Conservation (phyloP, 2,888 invertebrate species). For the Caradrina clavipalpis region DNA sequence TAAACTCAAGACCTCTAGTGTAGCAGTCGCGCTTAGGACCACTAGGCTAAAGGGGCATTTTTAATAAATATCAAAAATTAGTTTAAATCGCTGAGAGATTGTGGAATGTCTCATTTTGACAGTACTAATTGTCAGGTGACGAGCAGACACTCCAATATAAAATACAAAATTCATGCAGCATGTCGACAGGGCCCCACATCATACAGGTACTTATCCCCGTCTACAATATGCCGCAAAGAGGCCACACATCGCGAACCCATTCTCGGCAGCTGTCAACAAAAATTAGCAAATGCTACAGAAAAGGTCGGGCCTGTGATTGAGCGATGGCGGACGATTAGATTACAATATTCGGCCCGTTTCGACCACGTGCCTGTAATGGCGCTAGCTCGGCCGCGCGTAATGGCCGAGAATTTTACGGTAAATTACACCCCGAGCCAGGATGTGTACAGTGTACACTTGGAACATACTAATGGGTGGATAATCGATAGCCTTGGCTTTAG, state of each 20-base stretch:
- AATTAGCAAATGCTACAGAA: conserved; percentile 47
- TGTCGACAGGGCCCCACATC: neutral
- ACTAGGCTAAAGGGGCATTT: too few relatives aligned
- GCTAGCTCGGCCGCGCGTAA: conserved; percentile 11
- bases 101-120: too few relatives aligned
- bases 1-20: too few relatives aligned
- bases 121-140: too few relatives aligned
- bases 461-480: neutral
- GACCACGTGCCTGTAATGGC: conserved; percentile 31
- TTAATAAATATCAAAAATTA: too few relatives aligned
- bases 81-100: too few relatives aligned
- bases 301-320: conserved; percentile 42
- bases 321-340: conserved; percentile 39
- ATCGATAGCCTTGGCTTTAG: neutral
- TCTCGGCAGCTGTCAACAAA: conserved; percentile 55
- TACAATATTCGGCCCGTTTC: conserved; percentile 58
- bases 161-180: neutral
- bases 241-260: conserved; percentile 12
- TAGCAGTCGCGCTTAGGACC: too few relatives aligned
- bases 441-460: neutral
- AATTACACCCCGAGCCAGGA: conserved; percentile 26
- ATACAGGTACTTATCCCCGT: conserved; percentile 8
- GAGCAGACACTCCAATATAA: conserved; percentile 1
- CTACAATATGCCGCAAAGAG: conserved; percentile 17
- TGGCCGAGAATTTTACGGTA: conserved; percentile 25